These are phyloP conservation scores for Pristis pectinata DNA, from an alignment of 2,797 vertebrate genomes.

Conservation along the genomic window DNA sequence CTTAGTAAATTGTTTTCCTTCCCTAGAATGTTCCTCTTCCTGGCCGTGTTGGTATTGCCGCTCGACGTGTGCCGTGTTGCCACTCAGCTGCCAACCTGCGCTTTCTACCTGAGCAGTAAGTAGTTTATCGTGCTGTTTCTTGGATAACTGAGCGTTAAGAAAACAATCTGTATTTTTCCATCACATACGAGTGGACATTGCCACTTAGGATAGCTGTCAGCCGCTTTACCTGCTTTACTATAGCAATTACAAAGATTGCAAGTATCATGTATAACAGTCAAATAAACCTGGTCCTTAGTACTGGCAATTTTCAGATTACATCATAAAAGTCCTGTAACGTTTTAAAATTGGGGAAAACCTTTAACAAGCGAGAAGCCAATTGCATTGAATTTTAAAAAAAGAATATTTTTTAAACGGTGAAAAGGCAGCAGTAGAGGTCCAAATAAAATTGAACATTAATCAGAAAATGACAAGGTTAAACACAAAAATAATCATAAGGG, in stretches of 20 bases:
- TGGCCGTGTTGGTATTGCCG: not conserved
- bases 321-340: not conserved
- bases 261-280: too few species aligned
- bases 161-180: not conserved
- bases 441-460: too few species aligned
- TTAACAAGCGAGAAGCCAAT: too few species aligned
- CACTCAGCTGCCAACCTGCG: not conserved
- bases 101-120: slow-evolving; percentile 29
- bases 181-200: not conserved
- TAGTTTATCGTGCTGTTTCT: not conserved
- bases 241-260: not conserved
- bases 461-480: too few species aligned
- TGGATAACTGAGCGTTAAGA: not conserved
- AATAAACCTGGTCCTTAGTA: too few species aligned
- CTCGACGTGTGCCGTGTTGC: not conserved
- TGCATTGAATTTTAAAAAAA: too few species aligned
- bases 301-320: too few species aligned
- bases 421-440: too few species aligned
- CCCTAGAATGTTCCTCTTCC: not conserved
- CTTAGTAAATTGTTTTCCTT: not conserved
- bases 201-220: not conserved
- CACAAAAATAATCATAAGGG: too few species aligned
- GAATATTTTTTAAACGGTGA: too few species aligned
- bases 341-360: too few species aligned
- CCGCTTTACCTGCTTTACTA: not conserved